phyloP scores from a whole-genome alignment of 2,113 vertebrate species.

The Epinephelus fuscoguttatus region DNA sequence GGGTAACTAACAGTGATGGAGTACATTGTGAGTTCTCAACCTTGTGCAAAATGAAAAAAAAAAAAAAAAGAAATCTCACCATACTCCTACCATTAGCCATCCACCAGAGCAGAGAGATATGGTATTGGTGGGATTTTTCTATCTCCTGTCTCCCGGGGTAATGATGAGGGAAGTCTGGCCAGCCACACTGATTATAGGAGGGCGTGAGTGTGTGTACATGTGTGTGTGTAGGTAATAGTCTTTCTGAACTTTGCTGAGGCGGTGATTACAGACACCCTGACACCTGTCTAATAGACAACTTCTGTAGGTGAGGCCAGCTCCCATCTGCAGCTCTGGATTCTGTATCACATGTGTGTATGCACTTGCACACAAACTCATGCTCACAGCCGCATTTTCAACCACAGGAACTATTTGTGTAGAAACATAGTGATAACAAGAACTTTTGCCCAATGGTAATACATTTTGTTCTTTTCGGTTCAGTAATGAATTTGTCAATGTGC shows the following conservation, averaged over 20 bases:
- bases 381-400: not conserved
- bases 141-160: slow-evolving; percentile 66
- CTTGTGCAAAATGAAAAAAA: slow-evolving; percentile 40
- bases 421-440: slow-evolving; percentile 9
- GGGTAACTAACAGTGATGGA: slow-evolving; percentile 70
- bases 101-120: slow-evolving; percentile 52
- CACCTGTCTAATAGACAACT: slow-evolving; percentile 66
- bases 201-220: not conserved
- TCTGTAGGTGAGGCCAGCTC: slow-evolving; percentile 46
- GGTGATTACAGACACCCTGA: slow-evolving; percentile 72
- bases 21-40: slow-evolving; percentile 52
- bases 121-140: slow-evolving; percentile 61
- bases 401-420: not conserved
- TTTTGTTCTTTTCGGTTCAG: not conserved
- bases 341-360: not conserved
- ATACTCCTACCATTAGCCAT: slow-evolving; percentile 49
- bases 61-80: slow-evolving; percentile 36
- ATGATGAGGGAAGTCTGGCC: slow-evolving; percentile 73
- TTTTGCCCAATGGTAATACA: not conserved
- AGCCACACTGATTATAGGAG: slow-evolving; percentile 66
- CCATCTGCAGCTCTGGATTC: slow-evolving; percentile 11
- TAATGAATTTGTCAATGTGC: not conserved
- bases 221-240: slow-evolving; percentile 49
- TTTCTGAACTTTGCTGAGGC: slow-evolving; percentile 60
- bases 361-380: not conserved